phyloP scores from a whole-genome alignment of 2,113 vertebrate species.

The Xiphophorus maculatus region DNA sequence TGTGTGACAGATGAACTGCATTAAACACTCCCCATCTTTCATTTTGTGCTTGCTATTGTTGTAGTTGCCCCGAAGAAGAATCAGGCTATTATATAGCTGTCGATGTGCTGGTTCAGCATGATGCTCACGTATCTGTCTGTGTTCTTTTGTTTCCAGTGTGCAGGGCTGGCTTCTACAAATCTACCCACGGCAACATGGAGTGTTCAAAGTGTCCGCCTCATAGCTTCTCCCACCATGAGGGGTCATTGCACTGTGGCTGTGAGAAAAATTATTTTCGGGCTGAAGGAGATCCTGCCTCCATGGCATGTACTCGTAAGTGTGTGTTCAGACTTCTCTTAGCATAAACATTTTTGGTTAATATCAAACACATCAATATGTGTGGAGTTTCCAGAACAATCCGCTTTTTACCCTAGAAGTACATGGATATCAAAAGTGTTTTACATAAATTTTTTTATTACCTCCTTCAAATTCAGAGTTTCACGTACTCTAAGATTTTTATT shows the following conservation, averaged over 20 bases:
- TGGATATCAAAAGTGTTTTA: background rate
- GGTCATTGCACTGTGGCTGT: slow-evolving; percentile 91
- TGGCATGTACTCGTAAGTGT: slow-evolving; percentile 96
- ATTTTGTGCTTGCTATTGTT: slow-evolving; percentile 24
- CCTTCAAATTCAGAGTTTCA: too few species aligned
- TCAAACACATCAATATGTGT: background rate
- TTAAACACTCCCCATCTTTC: slow-evolving; percentile 32
- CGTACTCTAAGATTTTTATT: too few species aligned
- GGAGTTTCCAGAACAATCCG: background rate
- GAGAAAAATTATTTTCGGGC: slow-evolving; percentile 98
- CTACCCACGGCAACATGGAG: slow-evolving; percentile 86
- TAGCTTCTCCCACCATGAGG: slow-evolving; percentile 90
- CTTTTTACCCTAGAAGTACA: background rate
- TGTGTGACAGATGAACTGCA: background rate
- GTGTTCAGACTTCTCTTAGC: background rate
- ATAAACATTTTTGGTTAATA: background rate
- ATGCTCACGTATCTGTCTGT: slow-evolving; percentile 54
- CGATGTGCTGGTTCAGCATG: slow-evolving; percentile 36
- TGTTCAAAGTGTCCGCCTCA: slow-evolving; percentile 97
- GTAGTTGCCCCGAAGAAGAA: slow-evolving; percentile 27
- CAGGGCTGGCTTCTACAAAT: slow-evolving; percentile 95
- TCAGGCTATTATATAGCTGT: slow-evolving; percentile 25
- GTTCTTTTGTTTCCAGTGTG: slow-evolving; percentile 83
- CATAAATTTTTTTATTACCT: background rate
- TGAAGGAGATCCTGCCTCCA: slow-evolving; percentile 92